Conservation (phyloP, 2,797 vertebrate genomes). For the Dendrocincla fuliginosa region DNA sequence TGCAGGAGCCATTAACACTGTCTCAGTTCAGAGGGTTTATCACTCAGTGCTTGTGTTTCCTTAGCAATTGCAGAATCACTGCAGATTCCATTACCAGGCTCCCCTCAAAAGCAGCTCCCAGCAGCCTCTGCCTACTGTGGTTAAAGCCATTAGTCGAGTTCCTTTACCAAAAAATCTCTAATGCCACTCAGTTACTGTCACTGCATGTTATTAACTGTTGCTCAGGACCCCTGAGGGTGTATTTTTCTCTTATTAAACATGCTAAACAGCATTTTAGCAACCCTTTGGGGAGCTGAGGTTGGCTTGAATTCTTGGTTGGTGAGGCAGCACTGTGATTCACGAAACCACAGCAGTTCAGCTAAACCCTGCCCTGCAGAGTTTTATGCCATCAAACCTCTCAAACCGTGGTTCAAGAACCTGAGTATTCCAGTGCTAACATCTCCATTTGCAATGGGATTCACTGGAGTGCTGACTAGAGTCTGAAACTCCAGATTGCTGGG, state of each 20-base stretch:
- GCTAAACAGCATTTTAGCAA: not conserved
- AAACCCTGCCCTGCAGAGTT: not conserved
- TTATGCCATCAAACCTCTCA: not conserved
- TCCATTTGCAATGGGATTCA: not conserved
- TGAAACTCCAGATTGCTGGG: not conserved
- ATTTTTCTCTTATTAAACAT: not conserved
- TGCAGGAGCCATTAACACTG: not conserved
- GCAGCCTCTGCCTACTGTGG: not conserved
- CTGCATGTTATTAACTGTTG: not conserved
- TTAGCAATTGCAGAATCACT: not conserved
- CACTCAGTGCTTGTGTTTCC: not conserved
- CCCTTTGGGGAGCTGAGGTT: not conserved
- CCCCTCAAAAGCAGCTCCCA: not conserved
- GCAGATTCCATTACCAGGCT: not conserved
- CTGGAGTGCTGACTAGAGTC: not conserved
- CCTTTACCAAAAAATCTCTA: not conserved
- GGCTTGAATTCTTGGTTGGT: not conserved
- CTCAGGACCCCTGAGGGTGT: not conserved
- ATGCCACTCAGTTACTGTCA: not conserved
- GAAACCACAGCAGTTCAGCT: not conserved
- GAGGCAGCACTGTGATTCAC: conserved; percentile 21
- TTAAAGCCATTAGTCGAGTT: not conserved
- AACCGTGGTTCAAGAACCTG: not conserved
- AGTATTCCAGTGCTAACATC: not conserved
- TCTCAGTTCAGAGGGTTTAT: not conserved